Conservation (phyloP, 2,888 invertebrate genomes). For the Athalia circularis region DNA sequence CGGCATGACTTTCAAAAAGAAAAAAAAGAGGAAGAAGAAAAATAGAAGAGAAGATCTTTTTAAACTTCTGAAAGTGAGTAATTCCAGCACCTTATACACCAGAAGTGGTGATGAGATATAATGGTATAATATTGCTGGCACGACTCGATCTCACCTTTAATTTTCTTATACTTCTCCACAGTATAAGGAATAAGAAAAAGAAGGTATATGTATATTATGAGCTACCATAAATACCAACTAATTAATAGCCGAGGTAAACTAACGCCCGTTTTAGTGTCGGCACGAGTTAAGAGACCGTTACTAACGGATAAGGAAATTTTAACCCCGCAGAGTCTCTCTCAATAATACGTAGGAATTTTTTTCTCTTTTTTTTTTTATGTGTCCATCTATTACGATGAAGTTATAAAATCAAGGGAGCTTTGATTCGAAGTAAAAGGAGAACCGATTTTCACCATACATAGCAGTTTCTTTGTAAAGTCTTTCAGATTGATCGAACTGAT, state of each 20-base stretch:
- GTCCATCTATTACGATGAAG: no score
- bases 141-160: no score
- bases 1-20: not conserved
- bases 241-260: conserved; percentile 59
- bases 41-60: not conserved
- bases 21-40: not conserved
- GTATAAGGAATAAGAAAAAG: no score
- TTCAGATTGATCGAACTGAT: not conserved
- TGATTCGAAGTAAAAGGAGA: not conserved
- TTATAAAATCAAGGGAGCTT: no score
- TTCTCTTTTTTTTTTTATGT: not conserved
- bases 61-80: not conserved
- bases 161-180: no score
- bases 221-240: conserved; percentile 60
- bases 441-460: not conserved
- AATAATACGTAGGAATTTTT: no score
- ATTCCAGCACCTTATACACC: not conserved
- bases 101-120: no score
- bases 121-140: no score
- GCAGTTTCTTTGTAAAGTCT: not conserved
- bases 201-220: not conserved
- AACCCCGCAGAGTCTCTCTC: no score
- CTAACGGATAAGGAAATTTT: not conserved
- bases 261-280: conserved; percentile 48
- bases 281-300: conserved; percentile 4